These are phyloP conservation scores for Venustaconcha ellipsiformis DNA, from an alignment of 1,140 invertebrate species.

Conservation along the genomic window DNA sequence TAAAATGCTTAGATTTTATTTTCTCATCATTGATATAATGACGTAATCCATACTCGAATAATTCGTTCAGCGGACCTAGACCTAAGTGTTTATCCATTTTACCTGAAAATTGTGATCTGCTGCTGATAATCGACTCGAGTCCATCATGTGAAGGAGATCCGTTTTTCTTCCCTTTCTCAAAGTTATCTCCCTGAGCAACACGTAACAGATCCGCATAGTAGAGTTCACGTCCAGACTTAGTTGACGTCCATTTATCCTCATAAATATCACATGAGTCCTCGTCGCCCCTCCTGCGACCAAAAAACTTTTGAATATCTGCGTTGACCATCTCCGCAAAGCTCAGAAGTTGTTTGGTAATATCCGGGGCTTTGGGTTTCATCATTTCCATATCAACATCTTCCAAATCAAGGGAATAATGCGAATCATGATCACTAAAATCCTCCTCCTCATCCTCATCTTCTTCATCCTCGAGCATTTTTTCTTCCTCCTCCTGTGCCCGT, in stretches of 20 bases:
- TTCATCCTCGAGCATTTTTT: neutral
- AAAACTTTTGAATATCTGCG: conserved; percentile 63
- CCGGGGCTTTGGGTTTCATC: conserved; percentile 33
- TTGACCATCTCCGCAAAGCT: conserved; percentile 60
- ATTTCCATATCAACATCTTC: conserved; percentile 34
- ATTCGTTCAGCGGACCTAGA: conserved; percentile 54
- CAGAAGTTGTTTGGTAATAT: conserved; percentile 58
- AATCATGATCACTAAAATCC: conserved; percentile 62
- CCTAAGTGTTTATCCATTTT: conserved; percentile 50
- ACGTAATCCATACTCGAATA: conserved; percentile 58
- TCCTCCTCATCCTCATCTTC: conserved; percentile 50
- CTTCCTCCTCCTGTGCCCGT: neutral
- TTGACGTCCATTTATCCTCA: conserved; percentile 61
- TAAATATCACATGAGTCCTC: conserved; percentile 64
- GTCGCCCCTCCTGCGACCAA: conserved; percentile 59
- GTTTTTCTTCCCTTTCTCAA: conserved; percentile 26
- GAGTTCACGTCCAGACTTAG: conserved; percentile 60
- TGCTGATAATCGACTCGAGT: conserved; percentile 34
- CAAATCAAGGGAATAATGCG: conserved; percentile 57
- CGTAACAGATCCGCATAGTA: conserved; percentile 62
- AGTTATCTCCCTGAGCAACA: conserved; percentile 59
- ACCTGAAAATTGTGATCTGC: conserved; percentile 45
- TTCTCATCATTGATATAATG: conserved; percentile 41
- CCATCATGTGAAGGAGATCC: conserved; percentile 23
- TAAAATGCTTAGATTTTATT: conserved; percentile 44